phyloP scores from a whole-genome alignment of 1,140 invertebrate species.

The Drosophila virilis region DNA sequence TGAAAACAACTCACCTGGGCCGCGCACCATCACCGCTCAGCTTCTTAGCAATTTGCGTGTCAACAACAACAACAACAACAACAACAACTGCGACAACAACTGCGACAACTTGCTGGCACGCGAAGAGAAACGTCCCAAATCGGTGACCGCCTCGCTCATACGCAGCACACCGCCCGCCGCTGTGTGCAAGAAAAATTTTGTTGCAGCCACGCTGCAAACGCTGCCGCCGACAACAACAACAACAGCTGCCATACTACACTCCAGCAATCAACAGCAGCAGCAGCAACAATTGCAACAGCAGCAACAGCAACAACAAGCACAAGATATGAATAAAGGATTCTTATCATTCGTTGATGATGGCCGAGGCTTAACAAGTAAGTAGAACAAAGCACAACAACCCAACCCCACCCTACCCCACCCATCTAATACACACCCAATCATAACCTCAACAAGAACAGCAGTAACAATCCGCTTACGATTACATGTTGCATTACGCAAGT shows the following conservation, averaged over 20 bases:
- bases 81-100: constrained; percentile 24
- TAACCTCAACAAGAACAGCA: not conserved
- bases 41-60: constrained; percentile 33
- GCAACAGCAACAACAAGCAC: constrained; percentile 87
- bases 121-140: constrained; percentile 80
- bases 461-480: not conserved
- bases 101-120: constrained; percentile 35
- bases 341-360: constrained; percentile 94
- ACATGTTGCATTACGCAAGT: constrained; percentile 5
- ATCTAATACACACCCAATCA: not conserved
- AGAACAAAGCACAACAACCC: constrained; percentile 10
- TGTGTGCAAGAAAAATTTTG: constrained; percentile 13
- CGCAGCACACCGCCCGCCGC: constrained; percentile 52
- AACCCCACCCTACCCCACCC: no score
- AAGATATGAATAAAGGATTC: constrained; percentile 97
- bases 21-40: constrained; percentile 67
- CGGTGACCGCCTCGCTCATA: constrained; percentile 81
- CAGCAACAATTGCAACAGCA: constrained; percentile 65
- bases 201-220: constrained; percentile 24
- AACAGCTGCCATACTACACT: constrained; percentile 65
- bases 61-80: constrained; percentile 26
- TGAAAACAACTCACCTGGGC: constrained; percentile 64
- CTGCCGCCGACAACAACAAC: constrained; percentile 72
- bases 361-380: constrained; percentile 93
- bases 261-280: constrained; percentile 54